Base-by-base conservation (phyloP, 2,797 vertebrate species). In the Psittacula echo region DNA sequence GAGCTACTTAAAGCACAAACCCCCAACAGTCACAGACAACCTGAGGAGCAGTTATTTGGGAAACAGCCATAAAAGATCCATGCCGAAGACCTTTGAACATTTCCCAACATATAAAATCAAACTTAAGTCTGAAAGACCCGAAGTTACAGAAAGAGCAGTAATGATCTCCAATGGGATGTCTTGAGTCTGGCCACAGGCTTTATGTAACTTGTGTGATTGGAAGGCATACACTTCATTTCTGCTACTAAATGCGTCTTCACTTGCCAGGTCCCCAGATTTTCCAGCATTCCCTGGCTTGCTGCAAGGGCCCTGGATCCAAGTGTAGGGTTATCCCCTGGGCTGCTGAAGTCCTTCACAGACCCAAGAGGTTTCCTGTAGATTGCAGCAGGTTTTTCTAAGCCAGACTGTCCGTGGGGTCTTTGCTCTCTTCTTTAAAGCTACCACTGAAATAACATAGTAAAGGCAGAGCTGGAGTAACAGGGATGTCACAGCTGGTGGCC, bases 401-500 rank as follows among this genome's bases (percentile, higher is more conserved):
- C 85, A 91, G 53, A 22, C 37, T 79, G 85, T 47, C 72, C 3
- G 0, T 42, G 23, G 16, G 41, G 17, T 84, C 50, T 72, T 53
- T 34, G 34, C 65, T 89, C 45, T 50, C 41, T 5, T 82, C 65
- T 80, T 85, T 54, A 80, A 83, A 77, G 37, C 75, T 77, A 17
- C 67, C 86, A 73, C 74, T 75, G 78, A 82, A 92, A 85, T 66
- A 61, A 75, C 1, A 10, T 23, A 82, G 71, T 39, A 30, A 85
- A 87, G 68, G 75, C 61, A 75, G 77, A 83, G 79, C 61, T 92
- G 77, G 64, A 96, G 79, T 20, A 56, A 68, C 66, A 70, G 64
- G 74, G 44, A 51, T 85, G 29, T 71, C 88, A 54, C 95, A 93
- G 95, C 94, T 97, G 93, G 92, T 85, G 77, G 84, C 74, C 80